Conservation (phyloP, 2,113 vertebrate genomes). For the Chionomys nivalis region DNA sequence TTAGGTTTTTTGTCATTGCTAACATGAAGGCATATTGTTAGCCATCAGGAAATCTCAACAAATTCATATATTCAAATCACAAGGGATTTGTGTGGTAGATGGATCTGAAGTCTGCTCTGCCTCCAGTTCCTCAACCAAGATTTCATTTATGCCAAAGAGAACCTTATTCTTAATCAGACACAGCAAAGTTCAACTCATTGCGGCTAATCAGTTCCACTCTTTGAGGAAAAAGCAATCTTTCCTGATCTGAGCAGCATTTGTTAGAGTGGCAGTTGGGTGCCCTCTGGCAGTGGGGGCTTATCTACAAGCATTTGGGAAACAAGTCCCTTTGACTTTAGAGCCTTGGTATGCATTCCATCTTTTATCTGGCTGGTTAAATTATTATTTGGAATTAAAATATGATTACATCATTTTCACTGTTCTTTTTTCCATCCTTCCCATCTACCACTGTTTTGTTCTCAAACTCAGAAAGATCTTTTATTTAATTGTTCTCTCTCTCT, state of each 20-base stretch:
- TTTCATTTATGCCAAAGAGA: constrained; percentile 73
- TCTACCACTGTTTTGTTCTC: background rate
- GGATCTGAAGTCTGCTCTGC: constrained; percentile 77
- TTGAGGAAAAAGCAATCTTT: constrained; percentile 49
- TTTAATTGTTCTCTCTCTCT: background rate
- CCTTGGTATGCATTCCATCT: background rate
- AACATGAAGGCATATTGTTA: constrained; percentile 80
- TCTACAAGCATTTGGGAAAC: background rate
- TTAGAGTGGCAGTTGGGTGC: background rate
- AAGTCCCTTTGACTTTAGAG: background rate
- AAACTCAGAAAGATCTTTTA: background rate
- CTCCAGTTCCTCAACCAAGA: constrained; percentile 67
- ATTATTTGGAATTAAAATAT: background rate
- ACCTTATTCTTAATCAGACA: constrained; percentile 64
- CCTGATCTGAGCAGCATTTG: constrained; percentile 45
- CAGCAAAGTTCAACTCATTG: constrained; percentile 63
- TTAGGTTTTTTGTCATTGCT: constrained; percentile 80
- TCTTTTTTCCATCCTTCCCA: background rate
- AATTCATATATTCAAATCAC: constrained; percentile 81
- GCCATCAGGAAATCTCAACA: constrained; percentile 78
- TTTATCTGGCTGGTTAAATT: background rate
- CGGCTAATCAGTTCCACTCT: constrained; percentile 26
- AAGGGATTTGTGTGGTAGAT: constrained; percentile 81
- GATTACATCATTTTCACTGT: background rate
- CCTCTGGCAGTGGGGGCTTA: background rate